Evolutionary conservation across 2,888 invertebrate species (phyloP), one percentile per base, ranked within the genome.

Genomic region (Tetramorium bicarinatum): DNA sequence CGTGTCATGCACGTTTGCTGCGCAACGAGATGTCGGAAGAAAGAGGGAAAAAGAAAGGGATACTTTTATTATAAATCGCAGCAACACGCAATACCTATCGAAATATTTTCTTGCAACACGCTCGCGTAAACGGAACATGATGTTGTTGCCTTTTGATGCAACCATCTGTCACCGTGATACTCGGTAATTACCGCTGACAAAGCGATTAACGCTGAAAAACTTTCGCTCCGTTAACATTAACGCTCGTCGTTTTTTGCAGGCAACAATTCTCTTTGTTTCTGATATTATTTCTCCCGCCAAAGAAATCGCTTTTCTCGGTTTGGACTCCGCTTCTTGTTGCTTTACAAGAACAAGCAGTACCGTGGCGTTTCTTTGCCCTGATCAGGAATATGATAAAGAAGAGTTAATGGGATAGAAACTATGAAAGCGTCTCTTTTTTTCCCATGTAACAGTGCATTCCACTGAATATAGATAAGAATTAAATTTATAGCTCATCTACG

Each of bases 121-220:
- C 49, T 21, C 25, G 4, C 25, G 15, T 25, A 4, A 47, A 18
- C 8, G 47, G 15, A 59, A 21, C 38, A 41, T 52, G 54, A 34
- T 25, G 44, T 21, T 25, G 44, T 21, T 44, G 38, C 1, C 21
- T 66, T 52, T 67, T 62, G 41, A 41, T 61, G 29, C 61, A 80
- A 83, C 54, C 38, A 71, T 69, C 34, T 83, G 82, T 82, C 62
- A 54, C 21, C 13, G 54, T 41, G 52, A 44, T 69, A 62, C 18
- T 38, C 62, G 41, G 21, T 47, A n/a, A 41, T 29, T 71, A 79
- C 29, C 29, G 29, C 29, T 34, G 29, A 52, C 69, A 69, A 44
- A 49, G 52, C 49, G 69, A 83, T 79, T 79, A 83, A 62, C 62
- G 25, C 7, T 38, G 59, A 34, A 34, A 34, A 34, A 61, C 67